Base-by-base conservation (phyloP, 2,888 invertebrate species). In the Danaus chrysippus region DNA sequence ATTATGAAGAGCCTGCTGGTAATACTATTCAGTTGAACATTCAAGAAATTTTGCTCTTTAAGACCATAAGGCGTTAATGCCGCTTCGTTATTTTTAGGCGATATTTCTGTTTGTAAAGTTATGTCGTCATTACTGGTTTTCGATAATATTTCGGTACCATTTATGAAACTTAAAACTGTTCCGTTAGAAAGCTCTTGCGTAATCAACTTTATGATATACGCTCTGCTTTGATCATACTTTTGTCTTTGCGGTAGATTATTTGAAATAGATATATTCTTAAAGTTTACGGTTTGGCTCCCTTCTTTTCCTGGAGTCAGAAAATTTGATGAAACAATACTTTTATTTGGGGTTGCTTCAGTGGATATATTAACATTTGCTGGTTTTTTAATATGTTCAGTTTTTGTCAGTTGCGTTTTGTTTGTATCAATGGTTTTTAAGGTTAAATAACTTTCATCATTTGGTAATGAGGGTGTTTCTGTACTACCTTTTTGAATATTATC, bases 161-260 rank as follows among this genome's bases (percentile, higher is more conserved):
- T 71, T 17, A 78, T 55, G 17, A 62, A 52, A 58, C 74, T 81
- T 15, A 65, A 34, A 10, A 78, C 42, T 1, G 73, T 75, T 49
- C 73, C 70, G 67, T 80, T 79, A 52, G 69, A 58, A 57, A 70
- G 68, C 67, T 82, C 81, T 41, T 66, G 76, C 1, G 76, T 77
- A 15, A 73, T 62, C 55, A 80, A 71, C 66, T 70, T 75, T 5
- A 76, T 69, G 64, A 81, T 67, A 15, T 54, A 58, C n/a, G 74
- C 57, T n/a, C 78, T 70, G 34, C 65, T 67, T 68, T 80, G 77
- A 0, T 54, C 42, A 19, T 66, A 65, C 9, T 10, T 46, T 10
- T 46, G n/a, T 46, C 46, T 46, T 15, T n/a, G 46, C n/a, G 46
- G 1, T 10, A 9, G 3, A 15, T 46, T 13, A 6, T 34, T 34